Base-by-base conservation (phyloP, 2,113 vertebrate species). In the Capricornis sumatraensis region DNA sequence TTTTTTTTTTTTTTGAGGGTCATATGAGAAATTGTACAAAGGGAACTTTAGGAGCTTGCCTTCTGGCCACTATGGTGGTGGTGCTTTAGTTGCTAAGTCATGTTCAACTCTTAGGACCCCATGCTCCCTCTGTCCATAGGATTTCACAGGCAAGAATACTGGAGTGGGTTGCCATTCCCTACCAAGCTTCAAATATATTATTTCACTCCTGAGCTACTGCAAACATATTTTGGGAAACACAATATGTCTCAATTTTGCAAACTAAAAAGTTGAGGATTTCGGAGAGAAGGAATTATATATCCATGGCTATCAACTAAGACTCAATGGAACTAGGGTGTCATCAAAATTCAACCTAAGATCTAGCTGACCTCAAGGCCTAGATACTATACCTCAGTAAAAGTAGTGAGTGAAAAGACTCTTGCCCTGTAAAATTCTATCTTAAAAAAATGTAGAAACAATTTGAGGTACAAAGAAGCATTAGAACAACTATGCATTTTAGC, bases 381-480 rank as follows among this genome's bases (percentile, higher is more conserved):
- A 9, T 60, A 33, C 6, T 89, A 23, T 21, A 15, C 11, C 27
- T 92, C 25, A 90, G 25, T 84, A 13, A 96, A 92, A 88, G 36
- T 45, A 92, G 36, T 47, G 7, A 94, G 23, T 79, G 27, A 30
- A 60, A 52, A 83, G 19, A 60, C 36, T 64, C 3, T 92, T 94
- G 71, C 2, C 9, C 57, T 55, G 10, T 64, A 74, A 53, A 95
- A 87, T 40, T 78, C 17, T 78, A 3, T 62, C 23, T 96, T 96
- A 36, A 64, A 33, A 89, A 83, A 95, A 71, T 81, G 4, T 74
- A 52, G 40, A 89, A 19, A 84, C 9, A 85, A 67, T 71, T 87
- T 96, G 57, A 87, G 81, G 55, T 71, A 7, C 21, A 94, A 92
- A 89, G 12, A 62, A 36, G 62, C 76, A 94, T 92, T 40, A 53